phyloP scores from a whole-genome alignment of 2,113 vertebrate genomes.

The Galeopterus variegatus region DNA sequence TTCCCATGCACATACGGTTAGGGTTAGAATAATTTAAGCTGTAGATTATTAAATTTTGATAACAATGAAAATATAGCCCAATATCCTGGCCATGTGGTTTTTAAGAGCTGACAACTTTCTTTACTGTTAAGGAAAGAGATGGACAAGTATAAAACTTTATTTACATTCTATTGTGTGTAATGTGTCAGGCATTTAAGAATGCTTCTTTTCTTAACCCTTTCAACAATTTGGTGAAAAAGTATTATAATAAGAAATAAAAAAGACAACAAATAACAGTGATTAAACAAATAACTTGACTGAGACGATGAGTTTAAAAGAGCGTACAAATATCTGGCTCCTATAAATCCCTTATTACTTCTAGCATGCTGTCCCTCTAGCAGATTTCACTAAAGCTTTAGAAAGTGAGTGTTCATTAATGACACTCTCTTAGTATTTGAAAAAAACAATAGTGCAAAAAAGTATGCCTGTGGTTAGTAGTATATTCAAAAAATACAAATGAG shows the following conservation, averaged over 20 bases:
- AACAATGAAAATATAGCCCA: slow-evolving; percentile 44
- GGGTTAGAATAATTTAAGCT: slow-evolving; percentile 31
- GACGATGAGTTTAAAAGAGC: neutral
- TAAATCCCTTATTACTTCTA: neutral
- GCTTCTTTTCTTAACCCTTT: neutral
- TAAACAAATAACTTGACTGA: neutral
- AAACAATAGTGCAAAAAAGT: neutral
- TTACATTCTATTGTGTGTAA: neutral
- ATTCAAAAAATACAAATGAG: neutral
- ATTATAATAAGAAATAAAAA: neutral
- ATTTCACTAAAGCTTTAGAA: slow-evolving; percentile 3
- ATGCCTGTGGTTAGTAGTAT: neutral
- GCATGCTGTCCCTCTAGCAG: neutral
- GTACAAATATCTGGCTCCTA: neutral
- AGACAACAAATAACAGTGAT: neutral
- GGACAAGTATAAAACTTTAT: neutral
- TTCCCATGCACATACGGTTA: neutral
- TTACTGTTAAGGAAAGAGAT: slow-evolving; percentile 2
- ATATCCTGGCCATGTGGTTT: neutral
- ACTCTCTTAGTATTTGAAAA: neutral
- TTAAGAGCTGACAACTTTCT: neutral
- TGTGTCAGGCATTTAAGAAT: neutral
- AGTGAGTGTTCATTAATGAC: neutral
- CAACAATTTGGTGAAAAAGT: neutral
- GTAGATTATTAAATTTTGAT: neutral